A percentile compares a stretch with the other conserved stretches of the same genome.
Conservation (phyloP, 2,888 invertebrate species). For the Junonia oenone region DNA sequence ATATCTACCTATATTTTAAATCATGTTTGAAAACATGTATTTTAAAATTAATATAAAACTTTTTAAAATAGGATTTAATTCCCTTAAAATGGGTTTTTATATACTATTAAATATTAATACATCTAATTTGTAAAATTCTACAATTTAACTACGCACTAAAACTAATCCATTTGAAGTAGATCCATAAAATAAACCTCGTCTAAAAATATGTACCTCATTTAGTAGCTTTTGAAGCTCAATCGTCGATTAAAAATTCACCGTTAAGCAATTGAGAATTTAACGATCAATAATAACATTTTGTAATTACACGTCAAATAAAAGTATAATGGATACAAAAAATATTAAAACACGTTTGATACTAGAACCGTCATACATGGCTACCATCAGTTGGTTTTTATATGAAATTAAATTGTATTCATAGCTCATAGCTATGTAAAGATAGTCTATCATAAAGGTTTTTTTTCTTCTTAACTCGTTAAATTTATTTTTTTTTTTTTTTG, state of each 20-base stretch:
- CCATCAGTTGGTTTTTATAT: neutral
- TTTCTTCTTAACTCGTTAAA: neutral
- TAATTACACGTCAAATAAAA: slow-evolving; percentile 11
- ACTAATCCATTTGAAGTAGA: neutral
- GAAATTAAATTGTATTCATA: neutral
- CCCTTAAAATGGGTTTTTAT: no score
- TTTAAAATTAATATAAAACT: no score
- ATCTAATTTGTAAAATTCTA: no score
- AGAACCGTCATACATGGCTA: neutral
- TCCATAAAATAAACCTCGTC: neutral
- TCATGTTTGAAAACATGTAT: no score
- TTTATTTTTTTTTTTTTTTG: no score
- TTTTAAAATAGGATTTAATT: no score
- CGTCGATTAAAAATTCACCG: slow-evolving; percentile 12
- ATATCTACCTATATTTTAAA: no score
- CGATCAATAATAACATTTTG: slow-evolving; percentile 4
- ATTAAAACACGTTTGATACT: neutral
- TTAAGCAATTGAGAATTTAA: slow-evolving; percentile 13
- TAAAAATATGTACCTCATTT: no score
- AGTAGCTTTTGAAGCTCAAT: slow-evolving; percentile 5
- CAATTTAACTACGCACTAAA: no score
- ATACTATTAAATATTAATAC: no score
- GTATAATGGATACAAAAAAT: neutral
- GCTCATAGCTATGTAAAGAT: neutral
- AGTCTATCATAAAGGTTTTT: neutral